Evolutionary conservation across 2,113 vertebrate genomes (phyloP), one percentile per base, ranked within the genome.

Genomic region (Ameiurus melas): DNA sequence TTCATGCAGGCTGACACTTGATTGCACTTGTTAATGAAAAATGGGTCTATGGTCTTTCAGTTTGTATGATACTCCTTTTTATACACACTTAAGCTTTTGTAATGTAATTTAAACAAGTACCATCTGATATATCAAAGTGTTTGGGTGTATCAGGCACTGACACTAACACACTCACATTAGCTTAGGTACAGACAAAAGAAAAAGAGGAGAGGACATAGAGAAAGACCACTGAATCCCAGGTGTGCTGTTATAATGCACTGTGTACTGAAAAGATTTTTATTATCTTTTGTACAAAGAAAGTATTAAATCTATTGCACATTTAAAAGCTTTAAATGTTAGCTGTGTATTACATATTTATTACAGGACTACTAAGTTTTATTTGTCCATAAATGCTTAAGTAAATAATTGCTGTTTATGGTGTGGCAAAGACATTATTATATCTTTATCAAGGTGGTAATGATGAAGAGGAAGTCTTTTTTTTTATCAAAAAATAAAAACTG

Each of bases 241-340:
- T 85, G 51, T 68, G 73, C 87, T 43, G 68, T 83, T 75, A 9
- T 12, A 62, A 78, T 77, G 30, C 86, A 87, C 86, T 77, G 62
- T 36, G 25, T 64, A 77, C 33, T 78, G 25, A 90, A 86, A 71
- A 73, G 70, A 25, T 80, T 86, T 36, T 62, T 81, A 85, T 90
- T 91, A 86, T 66, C 78, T 87, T 87, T 91, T 89, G 89, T 85
- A 90, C 87, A 71, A 91, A 89, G 70, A 83, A 90, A 84, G 51
- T 73, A 78, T 88, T 79, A 62, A 83, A 89, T 86, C 14, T 78
- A 73, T 89, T 68, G 82, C 82, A 88, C 73, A 78, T 36, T 85
- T 33, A 57, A 60, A 39, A 66, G 19, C 51, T 78, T 57, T 79
- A 78, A 60, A 75, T 77, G 27, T 68, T 78, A 30, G 27, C 9